These are phyloP conservation scores for Atta cephalotes DNA, from an alignment of 1,140 invertebrate species.

Conservation along the genomic window DNA sequence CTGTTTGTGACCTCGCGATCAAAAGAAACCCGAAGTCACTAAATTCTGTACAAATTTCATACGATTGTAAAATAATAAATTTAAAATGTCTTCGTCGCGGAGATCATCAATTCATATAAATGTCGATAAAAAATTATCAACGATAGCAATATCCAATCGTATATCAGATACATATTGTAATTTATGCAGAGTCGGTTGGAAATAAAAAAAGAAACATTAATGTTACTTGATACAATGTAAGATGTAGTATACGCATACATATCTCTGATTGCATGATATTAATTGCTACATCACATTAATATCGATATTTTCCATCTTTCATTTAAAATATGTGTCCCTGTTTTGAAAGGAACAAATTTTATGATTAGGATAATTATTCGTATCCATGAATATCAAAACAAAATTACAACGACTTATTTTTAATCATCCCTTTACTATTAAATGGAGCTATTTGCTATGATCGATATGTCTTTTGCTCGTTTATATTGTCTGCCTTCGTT, in stretches of 20 bases:
- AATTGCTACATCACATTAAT: neutral
- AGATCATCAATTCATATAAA: constrained; percentile 26
- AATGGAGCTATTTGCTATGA: neutral
- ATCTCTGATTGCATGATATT: neutral
- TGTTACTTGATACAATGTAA: neutral
- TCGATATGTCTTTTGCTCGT: neutral
- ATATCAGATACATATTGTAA: constrained; percentile 1
- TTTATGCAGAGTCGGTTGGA: neutral
- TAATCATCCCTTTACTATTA: neutral
- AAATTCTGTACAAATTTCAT: constrained; percentile 3
- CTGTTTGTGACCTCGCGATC: neutral
- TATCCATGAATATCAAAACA: too few relatives aligned
- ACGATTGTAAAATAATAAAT: constrained; percentile 32
- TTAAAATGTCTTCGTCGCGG: neutral
- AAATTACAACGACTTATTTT: neutral
- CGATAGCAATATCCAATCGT: neutral
- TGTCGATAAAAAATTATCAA: constrained; percentile 27
- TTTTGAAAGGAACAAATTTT: neutral
- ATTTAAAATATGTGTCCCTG: neutral
- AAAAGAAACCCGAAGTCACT: neutral
- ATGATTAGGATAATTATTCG: neutral
- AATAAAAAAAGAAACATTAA: constrained; percentile 29
- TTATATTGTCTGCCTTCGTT: constrained; percentile 4
- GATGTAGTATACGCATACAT: neutral
- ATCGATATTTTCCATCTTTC: neutral